Base-by-base conservation (phyloP, 2,797 vertebrate species). In the Acanthopagrus latus region DNA sequence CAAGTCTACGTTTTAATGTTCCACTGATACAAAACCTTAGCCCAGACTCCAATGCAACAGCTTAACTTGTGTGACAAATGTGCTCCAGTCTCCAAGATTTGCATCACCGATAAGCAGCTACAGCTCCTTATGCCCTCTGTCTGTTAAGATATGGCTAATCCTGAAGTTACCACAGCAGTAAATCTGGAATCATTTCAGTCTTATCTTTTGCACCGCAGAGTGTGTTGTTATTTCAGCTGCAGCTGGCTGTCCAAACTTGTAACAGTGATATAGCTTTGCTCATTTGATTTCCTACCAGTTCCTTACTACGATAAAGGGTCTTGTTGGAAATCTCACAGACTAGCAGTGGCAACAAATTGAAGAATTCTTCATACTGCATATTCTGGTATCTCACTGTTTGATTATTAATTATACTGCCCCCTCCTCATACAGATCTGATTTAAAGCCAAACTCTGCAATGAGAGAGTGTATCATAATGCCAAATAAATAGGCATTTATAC, bases 191-290 rank as follows among this genome's bases (percentile, higher is more conserved):
- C n/a, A 38, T 51, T 81, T 10, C 14, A 72, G 63, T 72, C 63
- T 82, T 65, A 82, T 84, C 86, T 70, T 4, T 25, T 57, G 43
- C 54, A 55, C 41, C 60, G 29, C 74, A 81, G 56, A 65, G 70
- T n/a, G 33, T 66, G 51, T 44, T 78, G 78, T 78, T 82, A 68
- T 64, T 71, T 75, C 62, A 81, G 69, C 77, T 77, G 56, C 51
- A n/a, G 21, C 47, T 10, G 27, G n/a, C 46, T 74, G 62, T 76
- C 64, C 44, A 65, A 56, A 72, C 67, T 21, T 68, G 47, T 12
- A 55, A 60, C 48, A 25, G 25, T 43, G 54, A 54, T 38, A 73
- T 13, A 33, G 46, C 52, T 64, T 55, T 38, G 67, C 52, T 82
- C 21, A 20, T 60, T 47, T 46, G 12, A 27, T 18, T 71, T 33